Evolutionary conservation across 2,113 vertebrate species (phyloP), one percentile per base, ranked within the genome.

Genomic region (Oreamnos americanus): DNA sequence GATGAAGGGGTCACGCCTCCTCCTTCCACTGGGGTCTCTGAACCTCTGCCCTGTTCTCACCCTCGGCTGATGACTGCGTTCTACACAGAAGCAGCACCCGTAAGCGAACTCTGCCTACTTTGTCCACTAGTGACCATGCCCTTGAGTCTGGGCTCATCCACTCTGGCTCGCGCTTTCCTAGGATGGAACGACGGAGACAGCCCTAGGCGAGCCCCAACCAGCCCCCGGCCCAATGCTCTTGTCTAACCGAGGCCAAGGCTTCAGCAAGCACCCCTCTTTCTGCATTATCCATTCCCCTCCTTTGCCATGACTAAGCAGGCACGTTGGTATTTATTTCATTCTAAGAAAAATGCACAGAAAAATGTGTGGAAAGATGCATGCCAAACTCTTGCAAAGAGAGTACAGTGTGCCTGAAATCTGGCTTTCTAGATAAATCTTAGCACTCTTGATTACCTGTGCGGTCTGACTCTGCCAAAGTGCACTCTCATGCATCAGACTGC

Each of bases 111-210:
- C 49, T 2, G 7, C 5, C 2, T 1, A 25, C 36, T 7, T n/a
- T 0, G 1, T 5, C 7, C 53, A 15, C 64, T 30, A 28, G 10
- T 0, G 25, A 33, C 28, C 28, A 9, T 0, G 25, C 55, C 67
- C n/a, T 45, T 3, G 25, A 7, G 9, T 2, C 62, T 15, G 45
- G 47, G 55, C 33, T 49, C 84, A 3, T 1, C 7, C 4, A 16
- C 76, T 30, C 62, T 33, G 57, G 47, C 9, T 39, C 14, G 14
- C 21, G 57, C 71, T 39, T 23, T 30, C 57, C 51, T 1, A 71
- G 67, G 36, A 17, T 55, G 58, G 25, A 7, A 28, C 1, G 21
- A 90, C n/a, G 1, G 28, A 79, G 74, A 1, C 3, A 14, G 12
- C 45, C 64, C 79, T 45, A 2, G 28, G 19, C 2, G 2, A 78